Conservation (phyloP, 2,888 invertebrate species). For the Unio delphinus region DNA sequence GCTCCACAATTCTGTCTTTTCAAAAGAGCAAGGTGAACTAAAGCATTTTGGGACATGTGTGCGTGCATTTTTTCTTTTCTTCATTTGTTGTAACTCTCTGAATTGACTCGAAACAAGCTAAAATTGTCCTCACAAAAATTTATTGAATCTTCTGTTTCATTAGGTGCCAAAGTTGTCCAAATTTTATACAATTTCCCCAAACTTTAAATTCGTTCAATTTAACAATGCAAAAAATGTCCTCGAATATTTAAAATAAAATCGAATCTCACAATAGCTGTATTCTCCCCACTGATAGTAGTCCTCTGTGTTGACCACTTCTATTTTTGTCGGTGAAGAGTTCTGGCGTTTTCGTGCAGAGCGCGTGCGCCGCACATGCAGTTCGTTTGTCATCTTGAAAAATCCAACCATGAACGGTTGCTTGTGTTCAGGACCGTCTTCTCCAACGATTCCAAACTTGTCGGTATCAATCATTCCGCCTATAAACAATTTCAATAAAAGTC, state of each 20-base stretch:
- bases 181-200: too few relatives aligned
- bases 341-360: conserved; percentile 40
- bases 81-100: too few relatives aligned
- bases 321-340: conserved; percentile 31
- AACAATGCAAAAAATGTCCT: too few relatives aligned
- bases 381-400: conserved; percentile 74
- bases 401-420: conserved; percentile 94
- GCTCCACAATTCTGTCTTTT: too few relatives aligned
- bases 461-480: conserved; percentile 83
- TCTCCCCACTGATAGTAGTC: conserved; percentile 37
- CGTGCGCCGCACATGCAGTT: conserved; percentile 56
- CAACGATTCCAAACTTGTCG: conserved; percentile 87
- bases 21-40: too few relatives aligned
- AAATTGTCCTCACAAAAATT: too few relatives aligned
- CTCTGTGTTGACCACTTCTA: conserved; percentile 6
- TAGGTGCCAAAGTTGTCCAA: too few relatives aligned
- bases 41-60: too few relatives aligned
- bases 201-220: too few relatives aligned
- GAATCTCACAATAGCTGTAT: conserved; percentile 31
- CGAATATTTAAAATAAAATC: background rate
- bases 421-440: conserved; percentile 82
- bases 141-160: too few relatives aligned
- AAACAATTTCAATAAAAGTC: conserved; percentile 3
- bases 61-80: too few relatives aligned
- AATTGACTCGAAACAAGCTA: too few relatives aligned